Base-by-base conservation (phyloP, 2,888 invertebrate species). In the Bimastos eiseni region DNA sequence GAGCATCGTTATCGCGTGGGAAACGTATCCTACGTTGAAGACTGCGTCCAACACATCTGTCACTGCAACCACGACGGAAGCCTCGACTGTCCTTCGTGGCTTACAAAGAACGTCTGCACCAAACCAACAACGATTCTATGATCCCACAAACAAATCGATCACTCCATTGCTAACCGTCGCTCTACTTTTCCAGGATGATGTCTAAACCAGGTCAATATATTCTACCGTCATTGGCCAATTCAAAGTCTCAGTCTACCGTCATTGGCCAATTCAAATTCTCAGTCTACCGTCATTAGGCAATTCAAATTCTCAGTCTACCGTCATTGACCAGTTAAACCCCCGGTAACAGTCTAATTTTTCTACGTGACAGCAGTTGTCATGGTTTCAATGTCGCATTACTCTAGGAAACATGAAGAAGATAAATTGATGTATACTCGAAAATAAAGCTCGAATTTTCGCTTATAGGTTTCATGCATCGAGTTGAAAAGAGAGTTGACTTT, bases 31-130 rank as follows among this genome's bases (percentile, higher is more conserved):
- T 86, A 86, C 37, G 17, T n/a, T 30, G 90, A 91, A 21, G 90
- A 34, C 33, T 92, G 92, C 83, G 88, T 19, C 37, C 88, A 44
- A 33, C 30, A 37, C 41, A 41, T 88, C 24, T 92, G 92, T 83
- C 91, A 91, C 91, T 92, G 92, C 84, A 92, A 92, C 88, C 90
- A 83, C 36, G 91, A 91, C 49, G 91, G 91, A 15, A 15, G 5
- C 21, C 83, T 91, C 11, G 92, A 92, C 83, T 92, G 92, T 70
- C 70, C 70, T 8, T 30, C 70, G 13, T 70, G 70, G 70, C 70
- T 70, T n/a, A n/a, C n/a, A 30, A 70, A 30, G 17, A 17, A 70
- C 30, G 17, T 30, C 17, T 70, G 70, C 70, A 70, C 30, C 70
- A n/a, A 70, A 6, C 17, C 70, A 17, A 8, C 70, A 13, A 70